Evolutionary conservation across 2,113 vertebrate species (phyloP), one percentile per base, ranked within the genome.

Genomic region (Zosterops pallidus): DNA sequence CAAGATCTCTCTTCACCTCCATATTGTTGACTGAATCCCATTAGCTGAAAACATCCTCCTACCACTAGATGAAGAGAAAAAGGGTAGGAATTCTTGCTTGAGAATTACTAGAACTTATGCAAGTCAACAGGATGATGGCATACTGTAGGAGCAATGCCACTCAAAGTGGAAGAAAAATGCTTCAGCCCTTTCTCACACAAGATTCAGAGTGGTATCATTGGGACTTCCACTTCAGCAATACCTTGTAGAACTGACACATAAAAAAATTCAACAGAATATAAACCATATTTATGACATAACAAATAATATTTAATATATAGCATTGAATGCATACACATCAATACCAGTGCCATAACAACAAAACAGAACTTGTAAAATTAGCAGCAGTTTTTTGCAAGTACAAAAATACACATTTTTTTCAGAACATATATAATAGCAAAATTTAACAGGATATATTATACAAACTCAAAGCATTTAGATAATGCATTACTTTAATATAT

Each of bases 341-440:
- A 95, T 94, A 97, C 96, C 97, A 98, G 97, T 97, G 97, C 96
- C 71, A 71, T 95, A 96, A 97, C 97, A 98, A 98, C 90, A 91
- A 94, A 98, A 96, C 96, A 95, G 80, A 97, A 97, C 95, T 97
- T 97, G 97, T 98, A 98, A 98, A 98, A 98, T 98, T 98, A 99
- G 98, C 98, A 99, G 98, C 98, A 98, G 96, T 96, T 98, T 98
- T 83, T 98, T 98, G 98, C 98, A 99, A 98, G 98, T 99, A 99
- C 98, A 99, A 99, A 99, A 99, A 99, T 99, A 99, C 98, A 98
- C 98, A 98, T 98, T 98, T 98, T 98, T 93, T 98, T 98, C 94
- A 98, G 97, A 97, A 97, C 98, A 98, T 98, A 97, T 98, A 97
- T 94, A 98, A 97, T 98, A 97, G 97, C 97, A 98, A 98, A 98